Conservation (phyloP, 2,888 invertebrate species). For the Crematogaster levior region DNA sequence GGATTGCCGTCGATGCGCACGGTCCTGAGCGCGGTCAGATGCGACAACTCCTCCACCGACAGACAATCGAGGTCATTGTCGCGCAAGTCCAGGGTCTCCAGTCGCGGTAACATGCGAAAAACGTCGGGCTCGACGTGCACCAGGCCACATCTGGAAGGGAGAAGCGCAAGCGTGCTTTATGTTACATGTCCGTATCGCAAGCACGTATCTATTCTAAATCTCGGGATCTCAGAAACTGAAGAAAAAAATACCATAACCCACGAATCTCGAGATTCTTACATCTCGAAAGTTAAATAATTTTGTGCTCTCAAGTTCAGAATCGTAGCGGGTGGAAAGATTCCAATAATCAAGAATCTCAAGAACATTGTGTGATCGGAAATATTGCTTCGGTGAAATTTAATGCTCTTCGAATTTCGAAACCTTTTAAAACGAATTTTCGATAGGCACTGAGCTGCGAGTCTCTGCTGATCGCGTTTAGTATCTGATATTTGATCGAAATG, state of each 20-base stretch:
- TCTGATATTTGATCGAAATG: conserved; percentile 38
- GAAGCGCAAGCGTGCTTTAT: not conserved
- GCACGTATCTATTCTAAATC: not conserved
- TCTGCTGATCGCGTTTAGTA: not conserved
- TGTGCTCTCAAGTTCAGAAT: not conserved
- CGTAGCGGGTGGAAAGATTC: not conserved
- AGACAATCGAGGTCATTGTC: conserved; percentile 80
- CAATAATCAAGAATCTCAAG: not conserved
- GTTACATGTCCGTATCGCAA: not conserved
- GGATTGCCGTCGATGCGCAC: conserved; percentile 77
- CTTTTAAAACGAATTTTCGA: too few species aligned
- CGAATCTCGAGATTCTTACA: not conserved
- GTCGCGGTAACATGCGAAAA: conserved; percentile 63
- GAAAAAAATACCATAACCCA: not conserved
- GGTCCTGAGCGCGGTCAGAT: conserved; percentile 66
- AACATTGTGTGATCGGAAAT: not conserved
- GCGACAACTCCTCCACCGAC: conserved; percentile 71
- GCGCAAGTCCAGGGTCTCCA: conserved; percentile 76
- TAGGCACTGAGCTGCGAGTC: not conserved
- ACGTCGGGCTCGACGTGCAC: conserved; percentile 75
- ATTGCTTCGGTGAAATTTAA: not conserved
- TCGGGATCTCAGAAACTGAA: not conserved
- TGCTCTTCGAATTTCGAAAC: not conserved
- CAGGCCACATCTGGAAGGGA: conserved; percentile 67
- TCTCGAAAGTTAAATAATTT: not conserved